Evolutionary conservation across 2,888 invertebrate genomes (phyloP).

Genomic region (Euzetes globulus): DNA sequence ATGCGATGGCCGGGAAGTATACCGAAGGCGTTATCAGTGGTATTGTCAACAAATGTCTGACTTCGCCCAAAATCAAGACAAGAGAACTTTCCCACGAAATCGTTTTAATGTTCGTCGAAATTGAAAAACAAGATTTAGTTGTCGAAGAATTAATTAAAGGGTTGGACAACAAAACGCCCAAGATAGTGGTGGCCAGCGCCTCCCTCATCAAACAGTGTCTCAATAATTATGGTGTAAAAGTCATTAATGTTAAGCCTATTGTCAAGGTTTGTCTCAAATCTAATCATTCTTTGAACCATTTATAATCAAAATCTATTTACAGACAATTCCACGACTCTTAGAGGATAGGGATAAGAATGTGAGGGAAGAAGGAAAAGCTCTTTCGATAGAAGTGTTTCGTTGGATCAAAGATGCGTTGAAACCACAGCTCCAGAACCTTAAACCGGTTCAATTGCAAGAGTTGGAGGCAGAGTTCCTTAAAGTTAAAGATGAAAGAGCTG

Average conservation of each 20-base stretch:
- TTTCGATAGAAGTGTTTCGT: conserved; percentile 86
- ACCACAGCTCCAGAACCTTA: conserved; percentile 73
- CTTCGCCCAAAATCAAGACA: conserved; percentile 80
- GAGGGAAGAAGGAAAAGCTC: conserved; percentile 79
- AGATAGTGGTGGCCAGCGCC: conserved; percentile 78
- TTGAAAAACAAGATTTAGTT: conserved; percentile 84
- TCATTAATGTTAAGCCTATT: conserved; percentile 75
- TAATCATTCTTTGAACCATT: background rate
- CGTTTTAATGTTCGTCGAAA: conserved; percentile 86
- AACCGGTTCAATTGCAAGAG: conserved; percentile 77
- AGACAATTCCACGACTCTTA: conserved; percentile 61
- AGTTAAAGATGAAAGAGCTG: conserved; percentile 57
- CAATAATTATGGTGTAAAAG: conserved; percentile 82
- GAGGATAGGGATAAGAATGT: conserved; percentile 85
- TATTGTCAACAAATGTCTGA: conserved; percentile 83
- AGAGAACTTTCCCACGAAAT: conserved; percentile 83
- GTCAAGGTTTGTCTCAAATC: conserved; percentile 59
- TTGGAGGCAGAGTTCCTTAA: conserved; percentile 79
- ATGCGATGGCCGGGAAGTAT: conserved; percentile 66
- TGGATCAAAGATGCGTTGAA: conserved; percentile 73
- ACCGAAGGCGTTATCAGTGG: conserved; percentile 60
- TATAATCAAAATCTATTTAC: background rate
- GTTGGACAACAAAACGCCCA: conserved; percentile 90
- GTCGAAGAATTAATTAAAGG: conserved; percentile 88
- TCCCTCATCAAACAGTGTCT: conserved; percentile 66